phyloP scores from a whole-genome alignment of 2,113 vertebrate species.

The Opisthocomus hoazin region DNA sequence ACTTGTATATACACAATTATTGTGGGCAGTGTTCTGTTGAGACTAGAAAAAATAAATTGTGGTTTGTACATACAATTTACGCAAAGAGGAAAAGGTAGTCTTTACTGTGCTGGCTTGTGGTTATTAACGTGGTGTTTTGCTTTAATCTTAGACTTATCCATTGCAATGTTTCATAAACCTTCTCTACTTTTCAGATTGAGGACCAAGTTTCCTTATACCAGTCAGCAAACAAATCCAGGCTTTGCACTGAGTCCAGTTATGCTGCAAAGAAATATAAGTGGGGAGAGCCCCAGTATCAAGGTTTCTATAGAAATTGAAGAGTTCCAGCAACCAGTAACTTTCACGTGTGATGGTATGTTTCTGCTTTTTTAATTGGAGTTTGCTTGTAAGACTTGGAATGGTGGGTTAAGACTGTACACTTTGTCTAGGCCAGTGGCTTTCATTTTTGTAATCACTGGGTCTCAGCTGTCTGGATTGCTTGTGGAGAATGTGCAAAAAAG shows the following conservation, averaged over 20 bases:
- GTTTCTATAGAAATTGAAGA: slow-evolving; percentile 96
- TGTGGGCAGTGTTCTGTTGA: neutral
- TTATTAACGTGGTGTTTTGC: neutral
- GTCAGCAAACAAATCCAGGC: slow-evolving; percentile 84
- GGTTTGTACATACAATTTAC: neutral
- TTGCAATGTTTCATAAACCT: slow-evolving; percentile 12
- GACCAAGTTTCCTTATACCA: slow-evolving; percentile 75
- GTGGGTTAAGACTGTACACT: neutral
- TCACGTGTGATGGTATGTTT: slow-evolving; percentile 92
- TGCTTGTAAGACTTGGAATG: neutral
- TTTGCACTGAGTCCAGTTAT: slow-evolving; percentile 91
- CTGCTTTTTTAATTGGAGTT: neutral
- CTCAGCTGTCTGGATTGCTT: neutral
- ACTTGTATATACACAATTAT: neutral
- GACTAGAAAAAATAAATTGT: neutral
- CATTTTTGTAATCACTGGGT: neutral
- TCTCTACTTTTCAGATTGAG: slow-evolving; percentile 79
- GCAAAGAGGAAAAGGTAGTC: neutral
- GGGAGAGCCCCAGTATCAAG: slow-evolving; percentile 90
- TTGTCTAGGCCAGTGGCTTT: neutral
- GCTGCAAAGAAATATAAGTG: slow-evolving; percentile 77
- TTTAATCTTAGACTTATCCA: neutral
- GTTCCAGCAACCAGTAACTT: slow-evolving; percentile 93
- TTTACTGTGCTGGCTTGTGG: neutral
- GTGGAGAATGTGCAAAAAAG: neutral